Conservation (phyloP, 2,113 vertebrate species). For the human region DNA sequence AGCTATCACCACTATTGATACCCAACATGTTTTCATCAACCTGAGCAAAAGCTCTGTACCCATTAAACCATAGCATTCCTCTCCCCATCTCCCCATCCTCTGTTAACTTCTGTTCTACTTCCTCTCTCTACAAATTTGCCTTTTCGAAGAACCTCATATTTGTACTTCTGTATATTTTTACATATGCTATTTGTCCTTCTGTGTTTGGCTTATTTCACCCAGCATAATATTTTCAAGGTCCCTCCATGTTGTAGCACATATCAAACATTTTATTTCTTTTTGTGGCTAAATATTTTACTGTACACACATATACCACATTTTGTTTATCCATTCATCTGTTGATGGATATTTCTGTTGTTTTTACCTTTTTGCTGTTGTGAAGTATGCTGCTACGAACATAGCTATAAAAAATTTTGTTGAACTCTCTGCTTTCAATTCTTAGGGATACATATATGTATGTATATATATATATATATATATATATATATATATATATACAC, state of each 20-base stretch:
- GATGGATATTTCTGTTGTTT: background rate
- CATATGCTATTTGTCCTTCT: background rate
- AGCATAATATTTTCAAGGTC: background rate
- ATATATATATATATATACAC: too few species aligned
- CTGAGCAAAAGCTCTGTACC: background rate
- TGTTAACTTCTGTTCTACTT: background rate
- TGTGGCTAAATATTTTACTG: background rate
- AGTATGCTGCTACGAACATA: background rate
- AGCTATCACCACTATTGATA: background rate
- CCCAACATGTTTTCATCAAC: background rate
- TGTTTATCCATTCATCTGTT: background rate
- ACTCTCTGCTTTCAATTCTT: background rate
- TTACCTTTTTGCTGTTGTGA: background rate
- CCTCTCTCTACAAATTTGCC: background rate
- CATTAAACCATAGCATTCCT: background rate
- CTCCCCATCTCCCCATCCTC: background rate
- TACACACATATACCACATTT: background rate
- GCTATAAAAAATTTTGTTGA: background rate
- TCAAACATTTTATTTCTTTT: background rate
- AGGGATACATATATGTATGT: background rate
- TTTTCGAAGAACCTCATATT: background rate
- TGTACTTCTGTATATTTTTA: background rate
- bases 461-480: background rate
- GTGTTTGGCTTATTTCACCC: background rate
- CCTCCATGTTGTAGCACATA: background rate